Base-by-base conservation (phyloP, 2,797 vertebrate species). In the Dipus sagitta region DNA sequence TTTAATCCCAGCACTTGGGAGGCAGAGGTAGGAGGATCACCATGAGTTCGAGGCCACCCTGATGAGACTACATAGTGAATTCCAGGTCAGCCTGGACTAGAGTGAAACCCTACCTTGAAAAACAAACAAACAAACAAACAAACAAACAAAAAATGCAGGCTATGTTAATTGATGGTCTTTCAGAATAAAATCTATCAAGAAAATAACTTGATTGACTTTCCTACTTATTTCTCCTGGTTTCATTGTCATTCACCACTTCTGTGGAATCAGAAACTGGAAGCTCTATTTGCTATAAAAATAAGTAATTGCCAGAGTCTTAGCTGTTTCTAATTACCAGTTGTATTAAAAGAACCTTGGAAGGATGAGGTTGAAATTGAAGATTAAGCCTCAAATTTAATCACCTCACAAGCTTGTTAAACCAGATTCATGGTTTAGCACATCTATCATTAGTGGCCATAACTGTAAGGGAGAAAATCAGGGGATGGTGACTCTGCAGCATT, bases 211-310 rank as follows among this genome's bases (percentile, higher is more conserved):
- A 78, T 7, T 82, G 6, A 9, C 65, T 21, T 26, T 62, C 32
- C 71, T 82, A 88, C n/a, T 76, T 80, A 54, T 52, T 80, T 85
- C 71, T 86, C 23, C 52, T 79, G n/a, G 47, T 92, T 77, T 92
- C 47, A 85, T 88, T 87, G 87, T 84, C 14, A 74, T 12, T 62
- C 71, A 75, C 60, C 24, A 34, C 77, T 92, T 90, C 52, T 62
- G 14, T 42, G 42, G 64, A 62, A 47, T 18, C 28, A 90, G 79
- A 94, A 85, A 79, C 52, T 38, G 2, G 76, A 85, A 93, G 60
- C 28, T 62, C 26, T 71, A 3, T 80, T 72, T 90, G 20, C 64
- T 74, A n/a, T 72, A 65, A 82, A 92, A 71, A 90, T 34, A 88
- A 88, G 76, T 58, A 62, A 88, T 8, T 90, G 21, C 60, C 47